These are phyloP conservation scores for Phengaris alcon DNA, from an alignment of 2,888 invertebrate species.

Conservation along the genomic window DNA sequence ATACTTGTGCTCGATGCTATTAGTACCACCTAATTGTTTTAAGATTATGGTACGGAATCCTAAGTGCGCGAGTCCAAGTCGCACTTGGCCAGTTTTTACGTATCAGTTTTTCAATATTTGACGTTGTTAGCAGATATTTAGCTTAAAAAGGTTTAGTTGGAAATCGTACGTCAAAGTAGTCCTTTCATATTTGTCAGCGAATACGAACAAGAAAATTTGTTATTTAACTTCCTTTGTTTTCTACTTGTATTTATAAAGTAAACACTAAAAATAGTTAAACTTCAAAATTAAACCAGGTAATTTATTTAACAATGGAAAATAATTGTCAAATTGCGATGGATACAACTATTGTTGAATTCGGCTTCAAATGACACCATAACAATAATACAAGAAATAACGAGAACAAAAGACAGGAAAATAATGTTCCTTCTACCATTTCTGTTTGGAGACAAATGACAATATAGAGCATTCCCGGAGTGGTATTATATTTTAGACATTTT, in stretches of 20 bases:
- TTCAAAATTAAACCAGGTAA: neutral
- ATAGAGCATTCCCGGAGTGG: slow-evolving; percentile 13
- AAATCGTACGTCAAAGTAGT: neutral
- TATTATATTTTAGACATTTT: slow-evolving; percentile 21
- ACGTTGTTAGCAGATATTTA: neutral
- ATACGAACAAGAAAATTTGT: no score
- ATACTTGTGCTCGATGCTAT: no score
- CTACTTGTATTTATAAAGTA: no score
- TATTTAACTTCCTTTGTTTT: no score
- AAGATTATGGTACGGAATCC: no score
- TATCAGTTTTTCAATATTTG: neutral
- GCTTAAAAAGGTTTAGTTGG: neutral
- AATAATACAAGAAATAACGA: slow-evolving; percentile 7
- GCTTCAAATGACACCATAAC: slow-evolving; percentile 2
- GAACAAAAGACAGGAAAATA: slow-evolving; percentile 27
- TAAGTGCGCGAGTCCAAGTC: no score
- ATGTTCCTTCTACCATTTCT: slow-evolving; percentile 20
- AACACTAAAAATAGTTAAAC: neutral
- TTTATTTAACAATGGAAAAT: neutral
- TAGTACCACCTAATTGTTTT: no score
- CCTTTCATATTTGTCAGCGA: neutral
- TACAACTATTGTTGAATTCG: slow-evolving; percentile 19
- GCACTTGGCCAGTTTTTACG: no score
- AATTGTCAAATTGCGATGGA: neutral
- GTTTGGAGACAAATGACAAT: slow-evolving; percentile 23